Conservation (phyloP, 2,888 invertebrate species). For the Gerris lacustris region DNA sequence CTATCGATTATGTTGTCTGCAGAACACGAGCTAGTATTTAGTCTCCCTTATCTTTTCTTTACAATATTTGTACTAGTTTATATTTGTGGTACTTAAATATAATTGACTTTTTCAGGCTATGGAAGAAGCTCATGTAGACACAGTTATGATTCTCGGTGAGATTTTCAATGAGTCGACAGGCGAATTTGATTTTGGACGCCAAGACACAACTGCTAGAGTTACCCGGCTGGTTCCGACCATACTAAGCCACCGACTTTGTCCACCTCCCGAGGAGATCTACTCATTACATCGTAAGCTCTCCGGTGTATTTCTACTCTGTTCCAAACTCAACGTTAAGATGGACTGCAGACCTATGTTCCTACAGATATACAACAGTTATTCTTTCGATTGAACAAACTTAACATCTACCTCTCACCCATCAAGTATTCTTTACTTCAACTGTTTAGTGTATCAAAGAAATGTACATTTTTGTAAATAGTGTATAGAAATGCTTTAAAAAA, state of each 20-base stretch:
- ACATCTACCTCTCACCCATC: background rate
- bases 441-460: no score
- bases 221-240: slow-evolving; percentile 85
- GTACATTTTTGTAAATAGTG: no score
- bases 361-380: slow-evolving; percentile 60
- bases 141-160: slow-evolving; percentile 94
- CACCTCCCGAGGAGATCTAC: slow-evolving; percentile 97
- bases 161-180: slow-evolving; percentile 59
- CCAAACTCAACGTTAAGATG: slow-evolving; percentile 69
- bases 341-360: slow-evolving; percentile 74
- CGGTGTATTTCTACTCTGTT: slow-evolving; percentile 83
- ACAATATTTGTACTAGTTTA: no score
- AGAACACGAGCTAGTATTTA: no score
- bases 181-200: slow-evolving; percentile 81
- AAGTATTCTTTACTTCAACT: no score
- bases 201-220: slow-evolving; percentile 65
- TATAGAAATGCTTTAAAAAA: no score
- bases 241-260: slow-evolving; percentile 81
- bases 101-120: slow-evolving; percentile 42
- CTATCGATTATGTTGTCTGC: no score
- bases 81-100: no score
- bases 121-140: slow-evolving; percentile 91
- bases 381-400: slow-evolving; percentile 28
- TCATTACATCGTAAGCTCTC: slow-evolving; percentile 84
- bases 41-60: no score